A percentile compares a stretch with the other conserved stretches of the same genome.
These are phyloP conservation scores for Andrena minutula DNA, from an alignment of 2,888 invertebrate species.

Conservation along the genomic window DNA sequence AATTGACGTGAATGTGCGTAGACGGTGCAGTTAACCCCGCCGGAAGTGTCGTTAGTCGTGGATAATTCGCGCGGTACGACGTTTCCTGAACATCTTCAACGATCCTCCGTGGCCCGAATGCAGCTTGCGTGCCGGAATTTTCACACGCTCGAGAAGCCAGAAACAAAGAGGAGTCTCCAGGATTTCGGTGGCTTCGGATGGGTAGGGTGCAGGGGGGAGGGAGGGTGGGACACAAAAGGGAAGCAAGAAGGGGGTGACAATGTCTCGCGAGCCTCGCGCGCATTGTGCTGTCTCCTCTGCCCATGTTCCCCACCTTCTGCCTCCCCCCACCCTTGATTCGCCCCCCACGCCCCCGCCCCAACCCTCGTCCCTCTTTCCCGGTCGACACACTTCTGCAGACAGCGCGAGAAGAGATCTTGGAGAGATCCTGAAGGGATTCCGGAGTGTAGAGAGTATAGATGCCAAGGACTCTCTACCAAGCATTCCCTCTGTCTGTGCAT, in stretches of 20 bases:
- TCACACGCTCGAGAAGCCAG: constrained; percentile 75
- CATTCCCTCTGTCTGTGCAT: constrained; percentile 51
- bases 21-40: constrained; percentile 11
- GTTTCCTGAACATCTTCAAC: constrained; percentile 69
- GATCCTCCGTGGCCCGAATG: constrained; percentile 61
- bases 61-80: constrained; percentile 66
- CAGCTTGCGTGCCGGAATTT: constrained; percentile 68
- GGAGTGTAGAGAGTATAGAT: constrained; percentile 66
- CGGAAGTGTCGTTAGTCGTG: constrained; percentile 63
- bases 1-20: background rate
- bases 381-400: constrained; percentile 67
- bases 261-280: constrained; percentile 73
- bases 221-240: constrained; percentile 33
- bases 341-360: background rate
- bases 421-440: constrained; percentile 74
- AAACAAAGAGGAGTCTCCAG: constrained; percentile 74
- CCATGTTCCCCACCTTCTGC: constrained; percentile 10
- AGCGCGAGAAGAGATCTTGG: constrained; percentile 69
- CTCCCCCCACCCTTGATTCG: background rate
- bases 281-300: constrained; percentile 71
- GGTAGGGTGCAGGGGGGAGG: constrained; percentile 17
- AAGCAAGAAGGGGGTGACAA: constrained; percentile 66
- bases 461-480: constrained; percentile 65
- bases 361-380: constrained; percentile 1
- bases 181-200: constrained; percentile 69